phyloP scores from a whole-genome alignment of 2,888 invertebrate species.

The Sarcophaga variegata region DNA sequence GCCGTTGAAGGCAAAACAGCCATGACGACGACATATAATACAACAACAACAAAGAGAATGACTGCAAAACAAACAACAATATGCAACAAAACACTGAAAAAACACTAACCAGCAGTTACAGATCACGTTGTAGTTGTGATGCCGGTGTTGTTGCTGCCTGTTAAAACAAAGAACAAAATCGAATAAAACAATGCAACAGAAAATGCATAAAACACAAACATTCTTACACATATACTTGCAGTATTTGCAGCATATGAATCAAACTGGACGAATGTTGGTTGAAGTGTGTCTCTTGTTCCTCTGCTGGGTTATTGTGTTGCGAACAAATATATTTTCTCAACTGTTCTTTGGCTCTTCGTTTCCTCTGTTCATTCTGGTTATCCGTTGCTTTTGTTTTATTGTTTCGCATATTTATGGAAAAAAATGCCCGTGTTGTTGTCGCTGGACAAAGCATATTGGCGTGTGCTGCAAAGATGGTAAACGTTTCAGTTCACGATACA shows the following conservation, averaged over 20 bases:
- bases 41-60: not conserved
- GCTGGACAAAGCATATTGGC: slow-evolving; percentile 33
- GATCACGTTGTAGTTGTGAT: slow-evolving; percentile 41
- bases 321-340: not conserved
- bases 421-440: slow-evolving; percentile 19
- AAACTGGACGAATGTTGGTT: too few relatives aligned
- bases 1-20: too few relatives aligned
- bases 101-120: slow-evolving; percentile 15
- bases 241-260: not conserved
- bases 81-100: slow-evolving; percentile 24
- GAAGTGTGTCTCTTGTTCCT: too few relatives aligned
- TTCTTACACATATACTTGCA: not conserved
- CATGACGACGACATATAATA: not conserved
- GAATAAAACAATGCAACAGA: too few relatives aligned
- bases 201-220: not conserved
- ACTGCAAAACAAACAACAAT: not conserved
- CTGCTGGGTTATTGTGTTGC: not conserved
- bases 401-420: slow-evolving; percentile 48
- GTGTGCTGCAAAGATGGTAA: slow-evolving; percentile 54
- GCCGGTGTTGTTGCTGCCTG: not conserved
- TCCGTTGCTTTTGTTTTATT: slow-evolving; percentile 11
- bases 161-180: not conserved
- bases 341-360: too few relatives aligned
- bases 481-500: too few relatives aligned
- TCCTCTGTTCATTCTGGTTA: not conserved